Percentiles rank a stretch among this genome's conserved stretches.
phyloP scores from a whole-genome alignment of 2,797 vertebrate species.

The Antrozous pallidus region DNA sequence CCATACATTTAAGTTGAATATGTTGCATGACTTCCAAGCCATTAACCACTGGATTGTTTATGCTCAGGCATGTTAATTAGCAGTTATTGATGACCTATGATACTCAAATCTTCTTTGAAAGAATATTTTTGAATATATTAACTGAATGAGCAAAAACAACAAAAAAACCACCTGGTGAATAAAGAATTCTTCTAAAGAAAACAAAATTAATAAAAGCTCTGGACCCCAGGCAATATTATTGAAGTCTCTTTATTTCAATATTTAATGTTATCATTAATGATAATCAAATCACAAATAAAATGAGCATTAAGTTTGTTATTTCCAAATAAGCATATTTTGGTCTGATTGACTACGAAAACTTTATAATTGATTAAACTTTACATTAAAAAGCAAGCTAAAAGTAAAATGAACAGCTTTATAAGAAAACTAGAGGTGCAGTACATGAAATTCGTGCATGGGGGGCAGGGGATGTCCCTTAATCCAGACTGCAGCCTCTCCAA shows the following conservation, averaged over 20 bases:
- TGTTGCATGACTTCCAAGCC: constrained; percentile 70
- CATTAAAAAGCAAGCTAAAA: constrained; percentile 22
- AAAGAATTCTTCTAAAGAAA: constrained; percentile 51
- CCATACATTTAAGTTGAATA: constrained; percentile 53
- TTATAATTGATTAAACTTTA: neutral
- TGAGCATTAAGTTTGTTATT: neutral
- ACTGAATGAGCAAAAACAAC: constrained; percentile 10
- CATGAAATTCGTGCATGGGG: too few relatives aligned
- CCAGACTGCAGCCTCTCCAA: too few relatives aligned
- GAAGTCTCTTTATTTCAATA: constrained; percentile 61
- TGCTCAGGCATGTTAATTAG: neutral
- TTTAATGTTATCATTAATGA: constrained; percentile 1
- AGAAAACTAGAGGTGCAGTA: too few relatives aligned
- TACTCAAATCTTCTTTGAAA: constrained; percentile 24
- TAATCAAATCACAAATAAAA: constrained; percentile 20
- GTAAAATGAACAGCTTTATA: constrained; percentile 2
- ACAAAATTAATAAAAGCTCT: constrained; percentile 60
- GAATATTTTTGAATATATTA: constrained; percentile 59
- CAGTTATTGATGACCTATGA: neutral
- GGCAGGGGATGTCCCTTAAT: too few relatives aligned
- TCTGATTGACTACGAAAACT: constrained; percentile 46
- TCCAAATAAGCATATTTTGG: constrained; percentile 31
- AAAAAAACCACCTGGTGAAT: neutral
- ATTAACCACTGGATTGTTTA: constrained; percentile 40
- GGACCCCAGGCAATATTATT: neutral